Base-by-base conservation (phyloP, 2,113 vertebrate species). In the western clawed frog (Xenopus tropicalis) region DNA sequence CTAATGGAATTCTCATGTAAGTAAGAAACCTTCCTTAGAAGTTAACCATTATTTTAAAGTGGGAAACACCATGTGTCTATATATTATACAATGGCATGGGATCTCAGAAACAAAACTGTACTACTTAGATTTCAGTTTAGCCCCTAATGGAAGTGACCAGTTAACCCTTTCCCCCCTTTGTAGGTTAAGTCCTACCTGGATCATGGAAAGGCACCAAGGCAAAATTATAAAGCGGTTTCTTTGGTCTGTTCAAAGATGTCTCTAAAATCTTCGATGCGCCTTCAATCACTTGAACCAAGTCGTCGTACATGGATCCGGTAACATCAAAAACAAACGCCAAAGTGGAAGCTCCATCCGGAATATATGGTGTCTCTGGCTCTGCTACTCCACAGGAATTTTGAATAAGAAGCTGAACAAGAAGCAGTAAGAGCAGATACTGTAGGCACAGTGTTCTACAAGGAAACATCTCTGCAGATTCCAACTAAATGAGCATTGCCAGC, bases 281-380 rank as follows among this genome's bases (percentile, higher is more conserved):
- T 78, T 99, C 96, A 66, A 98, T 97, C 7, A 99, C 97, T 83
- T 99, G 97, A 70, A 98, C 95, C 79, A 99, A 81, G 78, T 99
- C 97, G 71, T 99, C 97, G 69, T 98, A 99, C 97, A 99, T 98
- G 85, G 97, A 99, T 19, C 97, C 97, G 51, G 97, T 98, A 43
- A 99, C 96, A 79, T 99, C 97, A 68, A 99, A 99, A n/a, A 98
- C 97, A 83, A 99, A 99, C 0, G 96, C 93, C 83, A 99, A 84
- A 56, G 97, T 98, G 72, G 97, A 98, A 54, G 97, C 96, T 44
- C 96, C 97, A 81, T 98, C 93, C 1, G 96, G 95, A 77, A 94
- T 90, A 13, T 86, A 89, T 77, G 90, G 84, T 2, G 72, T 70
- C 4, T 51, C 1, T 66, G 57, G 74, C 65, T 84, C 81, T 0